A percentile compares a stretch with the other conserved stretches of the same genome.
These are phyloP conservation scores for Melanerpes aurifrons DNA, from an alignment of 2,113 vertebrate species.

Conservation along the genomic window DNA sequence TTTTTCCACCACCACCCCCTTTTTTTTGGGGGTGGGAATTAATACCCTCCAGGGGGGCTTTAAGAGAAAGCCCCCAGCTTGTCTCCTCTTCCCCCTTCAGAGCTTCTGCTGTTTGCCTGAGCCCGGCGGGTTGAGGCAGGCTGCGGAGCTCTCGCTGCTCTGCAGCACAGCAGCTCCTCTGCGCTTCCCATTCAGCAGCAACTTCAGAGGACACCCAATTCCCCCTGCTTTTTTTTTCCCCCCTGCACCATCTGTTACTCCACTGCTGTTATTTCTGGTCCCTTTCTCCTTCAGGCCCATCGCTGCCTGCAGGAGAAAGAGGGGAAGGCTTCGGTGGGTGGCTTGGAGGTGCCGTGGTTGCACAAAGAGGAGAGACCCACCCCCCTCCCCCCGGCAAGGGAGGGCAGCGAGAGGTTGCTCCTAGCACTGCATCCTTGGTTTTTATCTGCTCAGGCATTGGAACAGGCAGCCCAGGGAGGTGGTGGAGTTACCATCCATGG, in stretches of 20 bases:
- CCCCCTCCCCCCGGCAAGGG: not conserved
- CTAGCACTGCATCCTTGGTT: not conserved
- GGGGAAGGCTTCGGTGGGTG: not conserved
- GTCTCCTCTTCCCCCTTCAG: not conserved
- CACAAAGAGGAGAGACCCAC: slow-evolving; percentile 1
- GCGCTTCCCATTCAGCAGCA: not conserved
- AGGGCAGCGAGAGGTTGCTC: not conserved
- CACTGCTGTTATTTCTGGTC: not conserved
- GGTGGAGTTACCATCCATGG: too few species aligned
- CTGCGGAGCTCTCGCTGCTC: not conserved
- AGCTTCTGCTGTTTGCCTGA: not conserved
- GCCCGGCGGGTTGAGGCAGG: not conserved
- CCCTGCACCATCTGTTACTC: slow-evolving; percentile 13
- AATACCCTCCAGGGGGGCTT: slow-evolving; percentile 1
- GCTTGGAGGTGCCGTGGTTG: not conserved
- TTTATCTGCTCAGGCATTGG: not conserved
- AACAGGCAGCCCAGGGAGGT: too few species aligned
- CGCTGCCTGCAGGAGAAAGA: not conserved
- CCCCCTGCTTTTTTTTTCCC: not conserved
- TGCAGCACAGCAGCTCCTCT: slow-evolving; percentile 51
- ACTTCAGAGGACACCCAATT: slow-evolving; percentile 34
- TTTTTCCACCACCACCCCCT: too few species aligned
- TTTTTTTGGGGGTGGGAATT: not conserved
- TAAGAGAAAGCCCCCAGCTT: slow-evolving; percentile 38
- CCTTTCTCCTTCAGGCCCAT: not conserved